Evolutionary conservation across 2,797 vertebrate genomes (phyloP), one percentile per base, ranked within the genome.

Genomic region (Hozukius guyotensis): DNA sequence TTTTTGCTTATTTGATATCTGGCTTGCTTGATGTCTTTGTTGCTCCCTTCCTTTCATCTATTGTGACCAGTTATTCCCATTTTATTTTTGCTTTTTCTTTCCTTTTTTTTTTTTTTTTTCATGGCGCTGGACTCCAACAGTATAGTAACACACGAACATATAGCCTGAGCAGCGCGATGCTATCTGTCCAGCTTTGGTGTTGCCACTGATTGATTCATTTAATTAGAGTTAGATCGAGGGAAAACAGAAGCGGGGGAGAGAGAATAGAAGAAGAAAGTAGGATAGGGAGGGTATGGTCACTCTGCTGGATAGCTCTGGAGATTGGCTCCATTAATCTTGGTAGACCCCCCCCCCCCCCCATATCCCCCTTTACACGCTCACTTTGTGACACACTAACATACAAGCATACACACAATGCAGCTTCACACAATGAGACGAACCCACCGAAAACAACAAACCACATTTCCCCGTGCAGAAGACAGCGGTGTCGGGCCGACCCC

Each of bases 191-290:
- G 87, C 82, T 78, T 89, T 83, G 63, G 42, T 77, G 87, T 70
- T 82, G 78, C 88, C 82, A 82, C 95, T 96, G 96, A 97, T 85
- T 95, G 95, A 96, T 97, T 95, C 84, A 95, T 95, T 95, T 97
- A 96, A 96, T 96, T 96, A 95, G 90, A 94, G 93, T 67, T 91
- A 84, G 88, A 92, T 91, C 78, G 82, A 88, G 74, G 75, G 83
- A 92, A 89, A 80, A 81, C 79, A 83, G 77, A 16, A 29, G 66
- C 36, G 67, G 31, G 74, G 66, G 69, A 66, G 42, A 8, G 72
- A 76, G 87, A 87, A 73, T 31, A 75, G 80, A 84, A 83, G 89
- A 91, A 80, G 84, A 89, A 86, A 81, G 76, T 66, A 55, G 88
- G 80, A 79, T 72, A 77, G 86, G 83, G 87, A 89, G 86, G 72